These are phyloP conservation scores for Chymomyza amoena DNA, from an alignment of 2,888 invertebrate genomes.

Conservation along the genomic window DNA sequence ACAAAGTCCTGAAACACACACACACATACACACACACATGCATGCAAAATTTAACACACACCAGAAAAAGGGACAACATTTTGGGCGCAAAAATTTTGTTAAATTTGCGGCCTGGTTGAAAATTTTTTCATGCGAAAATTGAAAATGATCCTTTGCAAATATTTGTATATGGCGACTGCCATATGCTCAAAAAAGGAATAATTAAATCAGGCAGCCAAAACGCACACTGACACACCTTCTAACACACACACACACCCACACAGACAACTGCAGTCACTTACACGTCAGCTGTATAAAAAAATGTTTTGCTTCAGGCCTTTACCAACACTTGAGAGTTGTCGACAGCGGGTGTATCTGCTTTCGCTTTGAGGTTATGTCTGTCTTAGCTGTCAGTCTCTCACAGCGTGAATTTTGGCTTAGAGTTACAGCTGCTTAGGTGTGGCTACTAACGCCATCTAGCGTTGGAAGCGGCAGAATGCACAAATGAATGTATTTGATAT, in stretches of 20 bases:
- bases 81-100: slow-evolving; percentile 12
- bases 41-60: background rate
- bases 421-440: background rate
- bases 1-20: background rate
- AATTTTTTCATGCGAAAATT: slow-evolving; percentile 39
- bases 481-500: background rate
- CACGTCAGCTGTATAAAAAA: background rate
- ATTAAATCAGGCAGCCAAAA: slow-evolving; percentile 36
- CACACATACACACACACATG: background rate
- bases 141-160: slow-evolving; percentile 62
- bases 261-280: background rate
- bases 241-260: background rate
- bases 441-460: background rate
- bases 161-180: slow-evolving; percentile 42
- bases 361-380: slow-evolving; percentile 22
- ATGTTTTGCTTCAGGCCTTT: slow-evolving; percentile 1
- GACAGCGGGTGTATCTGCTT: slow-evolving; percentile 20
- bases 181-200: slow-evolving; percentile 28
- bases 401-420: background rate
- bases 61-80: slow-evolving; percentile 13
- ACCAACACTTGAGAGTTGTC: slow-evolving; percentile 41
- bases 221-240: background rate
- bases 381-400: slow-evolving; percentile 33
- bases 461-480: background rate
- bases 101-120: background rate